Percentiles rank a stretch among this genome's conserved stretches.
Conservation (phyloP, 2,888 invertebrate species). For the Drosophila stalkeri region DNA sequence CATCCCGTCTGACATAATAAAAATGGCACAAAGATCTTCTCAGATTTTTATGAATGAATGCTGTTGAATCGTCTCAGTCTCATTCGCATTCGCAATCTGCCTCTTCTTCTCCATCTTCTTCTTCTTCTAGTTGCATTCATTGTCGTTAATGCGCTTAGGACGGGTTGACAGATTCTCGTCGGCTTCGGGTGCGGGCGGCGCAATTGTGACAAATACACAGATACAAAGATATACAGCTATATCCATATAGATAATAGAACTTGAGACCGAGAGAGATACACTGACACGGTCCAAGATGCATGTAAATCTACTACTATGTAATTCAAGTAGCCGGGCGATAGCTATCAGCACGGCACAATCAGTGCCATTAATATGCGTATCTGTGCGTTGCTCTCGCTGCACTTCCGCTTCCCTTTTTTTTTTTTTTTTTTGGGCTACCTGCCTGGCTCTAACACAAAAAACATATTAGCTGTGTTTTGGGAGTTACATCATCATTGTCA, state of each 20-base stretch:
- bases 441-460: conserved; percentile 41
- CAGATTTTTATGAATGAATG: conserved; percentile 61
- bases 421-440: conserved; percentile 45
- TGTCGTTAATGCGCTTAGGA: conserved; percentile 65
- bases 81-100: conserved; percentile 14
- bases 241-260: not conserved
- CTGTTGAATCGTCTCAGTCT: conserved; percentile 16
- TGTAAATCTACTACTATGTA: conserved; percentile 49
- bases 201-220: conserved; percentile 30
- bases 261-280: conserved; percentile 5
- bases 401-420: conserved; percentile 43
- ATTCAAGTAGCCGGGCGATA: conserved; percentile 61
- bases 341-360: conserved; percentile 65
- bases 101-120: not conserved
- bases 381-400: conserved; percentile 55
- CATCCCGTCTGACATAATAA: conserved; percentile 47
- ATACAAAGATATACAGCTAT: not conserved
- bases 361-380: conserved; percentile 72
- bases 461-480: conserved; percentile 60
- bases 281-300: conserved; percentile 20
- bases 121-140: conserved; percentile 23
- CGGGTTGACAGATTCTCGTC: conserved; percentile 49
- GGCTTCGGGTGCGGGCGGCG: conserved; percentile 47
- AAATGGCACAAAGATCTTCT: conserved; percentile 50
- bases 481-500: conserved; percentile 47